Base-by-base conservation (phyloP, 2,113 vertebrate genomes). In the Epinephelus cyanopodus region DNA sequence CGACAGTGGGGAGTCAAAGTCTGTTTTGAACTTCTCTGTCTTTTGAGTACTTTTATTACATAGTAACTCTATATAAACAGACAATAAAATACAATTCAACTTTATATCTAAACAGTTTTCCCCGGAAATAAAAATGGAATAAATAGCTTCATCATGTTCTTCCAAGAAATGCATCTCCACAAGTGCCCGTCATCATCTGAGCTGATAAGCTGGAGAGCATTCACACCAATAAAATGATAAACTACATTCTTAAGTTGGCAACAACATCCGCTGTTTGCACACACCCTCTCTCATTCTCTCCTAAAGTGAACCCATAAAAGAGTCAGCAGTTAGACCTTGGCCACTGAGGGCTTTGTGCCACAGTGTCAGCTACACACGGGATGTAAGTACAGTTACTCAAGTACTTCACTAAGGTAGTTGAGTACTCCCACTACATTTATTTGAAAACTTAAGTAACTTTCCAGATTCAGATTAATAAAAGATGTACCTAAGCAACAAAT, bases 191-290 rank as follows among this genome's bases (percentile, higher is more conserved):
- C 62, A 6, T 37, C 6, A 5, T 53, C n/a, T 17, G 10, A 39
- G 18, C 82, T 65, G 85, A 87, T 88, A 86, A 90, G 33, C 57
- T 12, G 12, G 14, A 29, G 10, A 57, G 19, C 54, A 61, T 72
- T n/a, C 27, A 69, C 19, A 9, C 27, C 33, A 42, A 63, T 77
- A 60, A 77, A 87, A 25, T 62, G 1, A 75, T 21, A 50, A 19
- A 56, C 21, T 18, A 13, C 37, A 63, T 14, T 53, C 7, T 19
- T 52, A 45, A 45, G 10, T 3, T 37, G 6, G 33, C 6, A 37
- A 37, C 33, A 37, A 37, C 17, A 3, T 23, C 17, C 14, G 0
- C 47, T 45, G 27, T 52, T 15, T 14, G 3, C 19, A 48, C 77
- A 63, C 74, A 10, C 45, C 52, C 25, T 33, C 12, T 65, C 2